Percentiles rank a stretch among this genome's conserved stretches.
These are phyloP conservation scores for Drosophila seguyi DNA, from an alignment of 1,140 invertebrate genomes.

Conservation along the genomic window DNA sequence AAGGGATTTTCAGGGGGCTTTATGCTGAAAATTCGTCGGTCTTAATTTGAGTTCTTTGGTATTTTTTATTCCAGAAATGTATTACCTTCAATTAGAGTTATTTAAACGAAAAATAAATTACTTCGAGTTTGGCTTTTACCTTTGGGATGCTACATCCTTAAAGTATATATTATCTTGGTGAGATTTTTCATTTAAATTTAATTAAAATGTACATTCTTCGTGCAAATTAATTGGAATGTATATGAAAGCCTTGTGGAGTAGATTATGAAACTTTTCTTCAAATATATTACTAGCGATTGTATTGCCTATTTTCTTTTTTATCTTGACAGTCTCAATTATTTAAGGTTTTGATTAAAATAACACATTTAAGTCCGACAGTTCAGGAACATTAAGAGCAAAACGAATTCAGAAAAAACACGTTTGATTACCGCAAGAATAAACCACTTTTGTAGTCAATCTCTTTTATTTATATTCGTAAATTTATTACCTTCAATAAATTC, in stretches of 20 bases:
- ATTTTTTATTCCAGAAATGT: neutral
- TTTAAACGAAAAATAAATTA: neutral
- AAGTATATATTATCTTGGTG: neutral
- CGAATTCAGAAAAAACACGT: neutral
- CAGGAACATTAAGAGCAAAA: neutral
- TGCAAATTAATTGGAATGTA: neutral
- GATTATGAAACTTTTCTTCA: neutral
- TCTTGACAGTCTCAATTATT: neutral
- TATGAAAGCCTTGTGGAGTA: neutral
- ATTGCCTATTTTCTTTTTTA: neutral
- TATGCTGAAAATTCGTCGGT: slow-evolving; percentile 2
- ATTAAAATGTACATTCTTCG: neutral
- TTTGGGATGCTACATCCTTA: neutral
- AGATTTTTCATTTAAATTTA: neutral
- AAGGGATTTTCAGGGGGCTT: slow-evolving; percentile 24
- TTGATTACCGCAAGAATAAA: slow-evolving; percentile 1
- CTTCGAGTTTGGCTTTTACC: neutral
- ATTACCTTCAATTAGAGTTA: neutral
- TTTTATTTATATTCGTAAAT: slow-evolving; percentile 16
- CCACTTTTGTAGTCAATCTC: slow-evolving; percentile 11
- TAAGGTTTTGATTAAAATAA: slow-evolving; percentile 10
- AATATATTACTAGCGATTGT: slow-evolving; percentile 8
- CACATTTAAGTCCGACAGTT: neutral
- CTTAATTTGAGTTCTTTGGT: slow-evolving; percentile 1
- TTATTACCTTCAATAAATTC: slow-evolving; percentile 14